Conservation (phyloP, 2,888 invertebrate genomes). For the Diarsia mendica region DNA sequence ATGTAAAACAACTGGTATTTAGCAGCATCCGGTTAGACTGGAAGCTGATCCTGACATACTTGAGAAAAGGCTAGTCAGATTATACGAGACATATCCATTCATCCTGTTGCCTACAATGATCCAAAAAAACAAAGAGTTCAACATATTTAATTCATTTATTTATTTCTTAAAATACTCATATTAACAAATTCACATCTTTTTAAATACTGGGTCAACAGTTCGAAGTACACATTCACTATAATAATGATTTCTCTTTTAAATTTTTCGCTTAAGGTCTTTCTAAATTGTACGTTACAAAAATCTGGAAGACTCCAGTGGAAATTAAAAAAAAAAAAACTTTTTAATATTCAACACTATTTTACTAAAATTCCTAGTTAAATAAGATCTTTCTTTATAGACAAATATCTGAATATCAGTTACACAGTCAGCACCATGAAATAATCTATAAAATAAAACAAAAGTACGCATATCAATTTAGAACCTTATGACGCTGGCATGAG, state of each 20-base stretch:
- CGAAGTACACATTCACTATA: slow-evolving; percentile 31
- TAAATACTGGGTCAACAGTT: slow-evolving; percentile 63
- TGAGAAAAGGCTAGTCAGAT: not conserved
- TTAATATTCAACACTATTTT: slow-evolving; percentile 33
- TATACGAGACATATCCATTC: not conserved
- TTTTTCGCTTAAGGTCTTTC: slow-evolving; percentile 34
- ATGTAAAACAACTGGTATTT: not conserved
- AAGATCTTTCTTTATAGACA: slow-evolving; percentile 28
- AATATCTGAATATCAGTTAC: slow-evolving; percentile 62
- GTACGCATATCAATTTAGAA: slow-evolving; percentile 54
- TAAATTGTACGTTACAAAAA: slow-evolving; percentile 46
- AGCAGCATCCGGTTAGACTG: not conserved
- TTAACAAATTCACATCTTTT: slow-evolving; percentile 50
- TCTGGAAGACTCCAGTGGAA: slow-evolving; percentile 47
- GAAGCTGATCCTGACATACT: not conserved
- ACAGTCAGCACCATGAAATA: slow-evolving; percentile 36
- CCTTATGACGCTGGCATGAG: slow-evolving; percentile 53
- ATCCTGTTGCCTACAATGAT: not conserved
- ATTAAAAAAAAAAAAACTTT: slow-evolving; percentile 20
- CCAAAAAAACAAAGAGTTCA: slow-evolving; percentile 26
- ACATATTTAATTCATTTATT: slow-evolving; percentile 51
- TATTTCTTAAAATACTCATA: slow-evolving; percentile 51
- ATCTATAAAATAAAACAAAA: slow-evolving; percentile 48
- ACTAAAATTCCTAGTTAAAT: slow-evolving; percentile 17
- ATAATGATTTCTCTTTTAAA: slow-evolving; percentile 27